Conservation (phyloP, 2,113 vertebrate species). For the Thamnaconus septentrionalis region DNA sequence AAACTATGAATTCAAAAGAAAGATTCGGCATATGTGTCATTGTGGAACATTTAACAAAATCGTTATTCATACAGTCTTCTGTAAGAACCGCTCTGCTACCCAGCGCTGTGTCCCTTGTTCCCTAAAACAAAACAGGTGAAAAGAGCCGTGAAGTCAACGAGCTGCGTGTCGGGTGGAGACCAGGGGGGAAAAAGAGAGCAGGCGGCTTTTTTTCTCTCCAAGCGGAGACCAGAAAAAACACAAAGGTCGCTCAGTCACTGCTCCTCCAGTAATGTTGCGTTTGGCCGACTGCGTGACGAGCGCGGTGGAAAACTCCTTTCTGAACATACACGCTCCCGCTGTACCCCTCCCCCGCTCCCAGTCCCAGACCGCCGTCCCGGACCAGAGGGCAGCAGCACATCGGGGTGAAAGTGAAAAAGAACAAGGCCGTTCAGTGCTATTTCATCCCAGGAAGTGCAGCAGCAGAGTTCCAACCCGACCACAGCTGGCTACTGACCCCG, state of each 20-base stretch:
- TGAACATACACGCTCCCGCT: constrained; percentile 19
- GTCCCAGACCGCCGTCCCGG: constrained; percentile 40
- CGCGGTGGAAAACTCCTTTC: constrained; percentile 41
- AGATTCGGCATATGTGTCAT: too few species aligned
- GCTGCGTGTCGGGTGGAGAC: constrained; percentile 19
- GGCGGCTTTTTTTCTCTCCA: constrained; percentile 41
- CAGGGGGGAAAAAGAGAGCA: constrained; percentile 48
- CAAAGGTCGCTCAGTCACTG: constrained; percentile 61
- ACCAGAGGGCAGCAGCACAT: constrained; percentile 42
- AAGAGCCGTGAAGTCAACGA: too few species aligned
- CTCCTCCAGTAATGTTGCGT: constrained; percentile 68
- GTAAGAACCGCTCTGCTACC: not conserved
- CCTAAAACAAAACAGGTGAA: constrained; percentile 49
- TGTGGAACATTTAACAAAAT: not conserved
- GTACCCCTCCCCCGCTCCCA: constrained; percentile 15
- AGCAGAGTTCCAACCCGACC: constrained; percentile 57
- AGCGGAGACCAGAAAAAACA: constrained; percentile 24
- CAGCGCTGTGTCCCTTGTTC: constrained; percentile 10
- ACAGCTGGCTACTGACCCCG: constrained; percentile 57
- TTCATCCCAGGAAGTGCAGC: constrained; percentile 37
- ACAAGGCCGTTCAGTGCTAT: constrained; percentile 68
- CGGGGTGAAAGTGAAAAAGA: constrained; percentile 49
- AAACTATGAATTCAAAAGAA: too few species aligned
- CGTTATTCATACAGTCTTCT: not conserved
- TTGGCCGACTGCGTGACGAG: constrained; percentile 58